Conservation (phyloP, 2,888 invertebrate genomes). For the Empis stercorea region DNA sequence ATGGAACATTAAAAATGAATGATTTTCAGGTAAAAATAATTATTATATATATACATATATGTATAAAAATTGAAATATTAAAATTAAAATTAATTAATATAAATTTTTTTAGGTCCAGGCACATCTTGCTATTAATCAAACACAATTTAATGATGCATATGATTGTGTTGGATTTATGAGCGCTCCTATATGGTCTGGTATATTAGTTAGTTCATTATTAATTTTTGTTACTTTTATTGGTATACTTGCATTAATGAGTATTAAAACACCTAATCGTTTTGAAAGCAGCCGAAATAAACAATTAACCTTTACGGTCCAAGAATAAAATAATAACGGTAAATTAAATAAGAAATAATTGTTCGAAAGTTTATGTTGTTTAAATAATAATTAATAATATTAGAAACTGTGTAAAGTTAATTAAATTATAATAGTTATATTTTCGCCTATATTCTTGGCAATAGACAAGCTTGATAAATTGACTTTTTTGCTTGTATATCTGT, state of each 20-base stretch:
- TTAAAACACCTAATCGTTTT: constrained; percentile 92
- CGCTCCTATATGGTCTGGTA: constrained; percentile 82
- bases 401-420: too few species aligned
- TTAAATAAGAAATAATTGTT: too few species aligned
- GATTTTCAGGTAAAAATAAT: constrained; percentile 39
- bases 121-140: constrained; percentile 38
- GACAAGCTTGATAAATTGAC: too few species aligned
- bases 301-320: constrained; percentile 64
- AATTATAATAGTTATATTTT: too few species aligned
- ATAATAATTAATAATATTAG: too few species aligned
- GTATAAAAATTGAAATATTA: too few species aligned
- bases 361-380: too few species aligned
- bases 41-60: not conserved
- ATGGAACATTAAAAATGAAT: constrained; percentile 38
- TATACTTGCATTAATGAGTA: constrained; percentile 76
- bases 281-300: constrained; percentile 93
- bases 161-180: constrained; percentile 88
- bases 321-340: constrained; percentile 41
- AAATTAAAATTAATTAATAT: not conserved
- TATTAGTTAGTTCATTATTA: constrained; percentile 68
- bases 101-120: constrained; percentile 38
- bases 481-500: too few species aligned
- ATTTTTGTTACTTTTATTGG: constrained; percentile 66
- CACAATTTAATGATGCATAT: constrained; percentile 59
- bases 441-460: too few species aligned